Base-by-base conservation (phyloP, 2,888 invertebrate species). In the Busseola fusca region DNA sequence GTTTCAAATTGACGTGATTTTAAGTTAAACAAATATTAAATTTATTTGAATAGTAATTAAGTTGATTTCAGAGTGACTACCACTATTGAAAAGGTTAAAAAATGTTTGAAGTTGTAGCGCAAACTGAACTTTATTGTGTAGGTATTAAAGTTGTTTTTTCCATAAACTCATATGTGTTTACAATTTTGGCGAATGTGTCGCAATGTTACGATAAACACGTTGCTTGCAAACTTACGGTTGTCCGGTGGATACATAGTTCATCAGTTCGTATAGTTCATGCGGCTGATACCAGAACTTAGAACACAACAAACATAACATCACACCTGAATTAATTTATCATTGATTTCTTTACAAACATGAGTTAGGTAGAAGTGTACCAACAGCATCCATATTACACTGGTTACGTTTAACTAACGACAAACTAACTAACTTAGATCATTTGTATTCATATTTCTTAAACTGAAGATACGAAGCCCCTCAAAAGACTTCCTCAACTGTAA, bases 401-500 rank as follows among this genome's bases (percentile, higher is more conserved):
- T 21, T 48, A 18, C 3, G 60, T 40, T 40, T 18, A 40, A 60
- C 25, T 10, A 60, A 10, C 10, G 37, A 10, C 5, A 60, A 59
- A 37, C n/a, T 59, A 18, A 25, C 25, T 40, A 40, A 25, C 10
- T 37, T 60, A 59, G 16, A 59, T 25, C 27, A 45, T 16, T 30
- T 10, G 3, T 10, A 30, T 30, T 62, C 9, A 16, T 27, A 62
- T 21, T 42, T 60, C 7, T 7, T 42, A 25, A 9, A 45, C 14
- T 21, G 42, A 42, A 45, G 27, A 1, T 27, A 1, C 25, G 9
- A 10, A 37, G 7, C 18, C 37, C 14, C 3, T 21, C 1, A 69
- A 54, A 42, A 42, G 1, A 45, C 56, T 72, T 72, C 56, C 40
- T 72, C 25, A 48, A 48, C 25, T 25, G 6, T 18, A 25, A 10